These are phyloP conservation scores for Haliclystus octoradiatus DNA, from an alignment of 30 jellyfish, hydroid and myxozoan genomes.

Conservation along the genomic window DNA sequence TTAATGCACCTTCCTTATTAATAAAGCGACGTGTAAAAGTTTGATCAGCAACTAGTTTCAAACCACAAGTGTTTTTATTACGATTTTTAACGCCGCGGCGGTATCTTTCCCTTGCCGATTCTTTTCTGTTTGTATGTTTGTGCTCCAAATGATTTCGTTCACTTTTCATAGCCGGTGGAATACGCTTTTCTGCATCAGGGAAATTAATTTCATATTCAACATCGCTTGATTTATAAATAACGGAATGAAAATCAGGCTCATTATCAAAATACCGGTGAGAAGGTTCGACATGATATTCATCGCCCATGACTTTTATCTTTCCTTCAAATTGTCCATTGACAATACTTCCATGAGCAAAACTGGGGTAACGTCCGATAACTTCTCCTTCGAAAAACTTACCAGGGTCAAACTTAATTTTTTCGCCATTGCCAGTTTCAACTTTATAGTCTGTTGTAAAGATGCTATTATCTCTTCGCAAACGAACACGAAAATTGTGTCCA, in stretches of 20 bases:
- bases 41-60: slow-evolving; percentile 89
- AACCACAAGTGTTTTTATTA: slow-evolving; percentile 58
- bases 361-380: slow-evolving; percentile 60
- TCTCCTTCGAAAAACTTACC: slow-evolving; percentile 70
- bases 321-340: slow-evolving; percentile 81
- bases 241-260: slow-evolving; percentile 63
- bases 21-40: slow-evolving; percentile 56
- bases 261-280: slow-evolving; percentile 62
- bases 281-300: slow-evolving; percentile 81
- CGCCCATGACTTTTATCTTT: slow-evolving; percentile 43
- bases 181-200: slow-evolving; percentile 37
- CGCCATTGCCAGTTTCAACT: slow-evolving; percentile 65
- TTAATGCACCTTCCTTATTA: slow-evolving; percentile 64
- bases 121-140: slow-evolving; percentile 18
- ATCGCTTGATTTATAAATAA: slow-evolving; percentile 55
- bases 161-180: no score
- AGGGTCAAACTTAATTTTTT: slow-evolving; percentile 30
- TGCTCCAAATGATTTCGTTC: no score
- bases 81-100: slow-evolving; percentile 72
- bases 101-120: slow-evolving; percentile 29
- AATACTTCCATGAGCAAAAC: slow-evolving; percentile 67
- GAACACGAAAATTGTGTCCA: slow-evolving; percentile 59
- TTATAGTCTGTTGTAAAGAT: slow-evolving; percentile 51
- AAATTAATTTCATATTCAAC: slow-evolving; percentile 44
- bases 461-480: slow-evolving; percentile 57